A percentile compares a stretch with the other conserved stretches of the same genome.
Conservation (phyloP, 2,888 invertebrate genomes). For the Syrphus vitripennis region DNA sequence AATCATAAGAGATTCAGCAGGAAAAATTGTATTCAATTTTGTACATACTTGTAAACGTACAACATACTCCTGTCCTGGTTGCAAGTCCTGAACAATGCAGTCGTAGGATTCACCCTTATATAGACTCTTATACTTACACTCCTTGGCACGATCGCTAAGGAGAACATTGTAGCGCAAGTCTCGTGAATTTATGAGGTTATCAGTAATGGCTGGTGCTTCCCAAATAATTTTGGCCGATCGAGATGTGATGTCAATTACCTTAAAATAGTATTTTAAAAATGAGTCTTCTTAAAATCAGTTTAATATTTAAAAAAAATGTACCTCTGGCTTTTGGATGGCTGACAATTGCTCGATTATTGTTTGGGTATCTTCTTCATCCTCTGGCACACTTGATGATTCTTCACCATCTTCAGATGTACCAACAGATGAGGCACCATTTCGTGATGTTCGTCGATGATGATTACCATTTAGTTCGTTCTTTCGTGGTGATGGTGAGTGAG, state of each 20-base stretch:
- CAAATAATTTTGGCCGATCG: slow-evolving; percentile 93
- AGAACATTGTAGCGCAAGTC: slow-evolving; percentile 90
- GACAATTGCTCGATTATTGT: slow-evolving; percentile 88
- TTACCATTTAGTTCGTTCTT: slow-evolving; percentile 85
- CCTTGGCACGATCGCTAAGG: slow-evolving; percentile 89
- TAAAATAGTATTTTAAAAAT: slow-evolving; percentile 23
- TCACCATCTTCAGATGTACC: slow-evolving; percentile 92
- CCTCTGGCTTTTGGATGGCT: slow-evolving; percentile 88
- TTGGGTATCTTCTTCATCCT: slow-evolving; percentile 88
- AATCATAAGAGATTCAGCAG: neutral
- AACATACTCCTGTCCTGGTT: slow-evolving; percentile 93
- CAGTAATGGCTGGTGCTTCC: slow-evolving; percentile 84
- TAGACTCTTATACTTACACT: slow-evolving; percentile 92
- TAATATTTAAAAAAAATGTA: slow-evolving; percentile 75
- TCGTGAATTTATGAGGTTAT: slow-evolving; percentile 76
- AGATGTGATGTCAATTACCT: slow-evolving; percentile 92
- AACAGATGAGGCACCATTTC: slow-evolving; percentile 82
- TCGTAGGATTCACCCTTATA: slow-evolving; percentile 90
- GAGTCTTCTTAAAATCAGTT: neutral
- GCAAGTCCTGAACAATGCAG: slow-evolving; percentile 91
- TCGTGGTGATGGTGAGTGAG: slow-evolving; percentile 85
- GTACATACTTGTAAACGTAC: slow-evolving; percentile 88
- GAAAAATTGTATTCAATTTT: neutral
- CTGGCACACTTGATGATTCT: slow-evolving; percentile 87
- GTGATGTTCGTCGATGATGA: slow-evolving; percentile 73